Base-by-base conservation (phyloP, 2,888 invertebrate genomes). In the Drosophila maculinotata region DNA sequence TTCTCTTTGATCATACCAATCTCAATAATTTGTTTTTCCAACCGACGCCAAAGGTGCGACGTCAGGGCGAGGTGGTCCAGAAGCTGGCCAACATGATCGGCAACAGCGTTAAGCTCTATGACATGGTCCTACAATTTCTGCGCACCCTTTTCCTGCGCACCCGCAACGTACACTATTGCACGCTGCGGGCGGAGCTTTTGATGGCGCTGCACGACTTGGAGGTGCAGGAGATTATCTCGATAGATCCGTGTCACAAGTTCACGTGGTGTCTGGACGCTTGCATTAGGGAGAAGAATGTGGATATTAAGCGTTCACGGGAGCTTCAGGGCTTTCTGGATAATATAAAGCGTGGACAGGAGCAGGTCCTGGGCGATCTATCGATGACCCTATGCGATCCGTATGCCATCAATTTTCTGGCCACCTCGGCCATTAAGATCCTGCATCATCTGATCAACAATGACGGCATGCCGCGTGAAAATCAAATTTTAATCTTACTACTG, bases 191-290 rank as follows among this genome's bases (percentile, higher is more conserved):
- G 0, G 99, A 99, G 92, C 92, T 99, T 8, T 51, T 91, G 14
- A 99, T 99, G 99, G 98, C 98, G 0, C 92, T 99, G 23, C 99
- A 99, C 92, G 99, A 99, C 91, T 92, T 97, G 51, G 98, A 99
- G 93, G 95, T 97, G 62, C 96, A 98, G 92, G 98, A 98, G 90
- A 98, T 99, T 66, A 98, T 98, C 89, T 97, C 97, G 23, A 97
- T 98, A 17, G 99, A 99, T 92, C 98, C 98, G 0, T 98, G 98
- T 89, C 99, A 99, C 92, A 99, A 99, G 91, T 99, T 99, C 88
- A 98, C 99, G 0, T 99, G 99, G 99, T 99, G 99, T 90, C 93
- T 99, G 74, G 99, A 99, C 92, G 99, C 99, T 14, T 99, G 99
- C 89, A 98, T 99, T 57, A 93, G 99, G 74, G 99, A 99, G 90